Base-by-base conservation (phyloP, 2,888 invertebrate species). In the Mallateleia sp. region DNA sequence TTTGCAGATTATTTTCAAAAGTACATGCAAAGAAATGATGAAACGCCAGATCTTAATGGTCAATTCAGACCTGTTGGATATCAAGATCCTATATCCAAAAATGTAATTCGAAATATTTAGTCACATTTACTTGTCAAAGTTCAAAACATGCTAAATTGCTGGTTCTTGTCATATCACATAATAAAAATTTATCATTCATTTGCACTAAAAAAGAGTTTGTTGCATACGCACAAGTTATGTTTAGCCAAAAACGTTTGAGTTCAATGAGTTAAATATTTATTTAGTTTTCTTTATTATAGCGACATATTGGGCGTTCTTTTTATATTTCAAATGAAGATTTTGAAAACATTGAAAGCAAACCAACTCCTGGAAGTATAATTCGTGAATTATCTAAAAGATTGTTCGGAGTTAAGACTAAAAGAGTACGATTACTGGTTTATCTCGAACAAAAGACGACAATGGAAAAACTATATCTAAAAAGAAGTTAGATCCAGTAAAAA, bases 291-390 rank as follows among this genome's bases (percentile, higher is more conserved):
- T 58, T 62, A 15, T 50, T 52, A 67, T 45, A 67, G 50, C 9
- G 67, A 66, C 66, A 66, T 66, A n/a, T 66, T 66, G 66, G 66
- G 9, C 47, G 66, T n/a, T 22, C 20, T 66, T 32, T 50, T 14
- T 66, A n/a, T 45, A 50, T 66, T 14, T 45, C 66, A n/a, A 47
- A 50, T 50, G 50, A 47, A 66, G 66, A 66, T 22, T 66, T 66
- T 20, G 66, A 66, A 66, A 20, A 66, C 20, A 18, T 66, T 11
- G 66, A 50, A 20, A 66, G 66, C 14, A 66, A 50, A 20, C 11
- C 66, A 2, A 66, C 50, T 32, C 66, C 66, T 6, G 66, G 66
- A 24, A n/a, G 9, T 7, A 20, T 32, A 5, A 28, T 66, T 32
- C 66, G 66, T 32, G 32, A 66, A 66, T 66, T 66, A 25, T 66